A percentile compares a stretch with the other conserved stretches of the same genome.
Conservation (phyloP, 1,140 invertebrate species). For the Cherax destructor region DNA sequence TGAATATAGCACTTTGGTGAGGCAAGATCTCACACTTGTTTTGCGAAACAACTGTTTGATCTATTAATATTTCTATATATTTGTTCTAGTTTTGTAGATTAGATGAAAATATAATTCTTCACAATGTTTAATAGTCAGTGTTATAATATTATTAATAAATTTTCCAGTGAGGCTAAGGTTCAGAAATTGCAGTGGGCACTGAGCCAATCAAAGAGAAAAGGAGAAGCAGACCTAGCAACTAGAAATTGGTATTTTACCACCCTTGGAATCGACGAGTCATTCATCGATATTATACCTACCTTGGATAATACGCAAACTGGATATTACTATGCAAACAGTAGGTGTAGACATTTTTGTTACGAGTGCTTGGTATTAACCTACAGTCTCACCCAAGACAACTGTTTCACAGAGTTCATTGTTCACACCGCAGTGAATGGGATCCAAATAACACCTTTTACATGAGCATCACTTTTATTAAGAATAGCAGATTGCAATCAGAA, state of each 20-base stretch:
- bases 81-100: neutral
- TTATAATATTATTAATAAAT: neutral
- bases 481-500: too few relatives aligned
- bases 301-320: constrained; percentile 22
- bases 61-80: neutral
- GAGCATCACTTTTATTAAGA: too few relatives aligned
- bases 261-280: constrained; percentile 15
- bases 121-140: neutral
- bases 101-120: neutral
- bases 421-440: too few relatives aligned
- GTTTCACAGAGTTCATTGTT: too few relatives aligned
- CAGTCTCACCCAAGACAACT: too few relatives aligned
- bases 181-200: constrained; percentile 32
- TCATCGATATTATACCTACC: constrained; percentile 25
- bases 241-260: constrained; percentile 42
- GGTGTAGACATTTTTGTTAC: neutral
- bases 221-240: constrained; percentile 27
- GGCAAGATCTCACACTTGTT: neutral
- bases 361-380: too few relatives aligned
- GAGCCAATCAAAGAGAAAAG: constrained; percentile 39
- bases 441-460: too few relatives aligned
- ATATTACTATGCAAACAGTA: constrained; percentile 48
- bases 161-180: constrained; percentile 50
- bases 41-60: neutral
- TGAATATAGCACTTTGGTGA: too few relatives aligned